A percentile compares a stretch with the other conserved stretches of the same genome.
These are phyloP conservation scores for Hoplostethus atlanticus DNA, from an alignment of 2,797 vertebrate species.

Conservation along the genomic window DNA sequence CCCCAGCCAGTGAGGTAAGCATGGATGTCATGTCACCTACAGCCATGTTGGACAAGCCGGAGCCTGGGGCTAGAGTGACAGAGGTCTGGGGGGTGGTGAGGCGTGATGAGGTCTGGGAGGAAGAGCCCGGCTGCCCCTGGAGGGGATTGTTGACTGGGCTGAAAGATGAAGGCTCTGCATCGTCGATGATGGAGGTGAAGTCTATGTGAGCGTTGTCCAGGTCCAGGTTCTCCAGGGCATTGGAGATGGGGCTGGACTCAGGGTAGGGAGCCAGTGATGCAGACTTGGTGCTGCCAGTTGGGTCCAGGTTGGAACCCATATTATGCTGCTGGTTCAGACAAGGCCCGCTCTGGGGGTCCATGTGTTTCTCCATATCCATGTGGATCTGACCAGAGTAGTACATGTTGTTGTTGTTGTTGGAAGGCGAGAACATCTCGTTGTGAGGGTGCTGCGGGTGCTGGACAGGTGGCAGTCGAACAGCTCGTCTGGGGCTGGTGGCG, in stretches of 20 bases:
- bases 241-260: slow-evolving; percentile 88
- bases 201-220: slow-evolving; percentile 97
- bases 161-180: slow-evolving; percentile 86
- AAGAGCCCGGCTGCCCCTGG: slow-evolving; percentile 75
- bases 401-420: slow-evolving; percentile 73
- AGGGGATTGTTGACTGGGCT: slow-evolving; percentile 81
- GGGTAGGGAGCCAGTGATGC: slow-evolving; percentile 84
- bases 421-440: slow-evolving; percentile 80
- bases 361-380: slow-evolving; percentile 84
- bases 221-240: slow-evolving; percentile 95
- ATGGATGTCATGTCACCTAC: slow-evolving; percentile 98
- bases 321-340: slow-evolving; percentile 86
- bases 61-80: slow-evolving; percentile 82
- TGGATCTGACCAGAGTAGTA: slow-evolving; percentile 86
- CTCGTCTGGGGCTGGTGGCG: slow-evolving; percentile 79
- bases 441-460: slow-evolving; percentile 78
- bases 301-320: slow-evolving; percentile 78
- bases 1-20: slow-evolving; percentile 94
- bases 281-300: slow-evolving; percentile 77
- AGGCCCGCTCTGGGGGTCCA: slow-evolving; percentile 78
- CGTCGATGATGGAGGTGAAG: slow-evolving; percentile 96
- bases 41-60: slow-evolving; percentile 93
- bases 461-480: slow-evolving; percentile 81
- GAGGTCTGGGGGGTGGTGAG: slow-evolving; percentile 87
- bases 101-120: slow-evolving; percentile 86